A percentile compares a stretch with the other conserved stretches of the same genome.
Conservation (phyloP, 2,888 invertebrate genomes). For the Diploptera punctata region DNA sequence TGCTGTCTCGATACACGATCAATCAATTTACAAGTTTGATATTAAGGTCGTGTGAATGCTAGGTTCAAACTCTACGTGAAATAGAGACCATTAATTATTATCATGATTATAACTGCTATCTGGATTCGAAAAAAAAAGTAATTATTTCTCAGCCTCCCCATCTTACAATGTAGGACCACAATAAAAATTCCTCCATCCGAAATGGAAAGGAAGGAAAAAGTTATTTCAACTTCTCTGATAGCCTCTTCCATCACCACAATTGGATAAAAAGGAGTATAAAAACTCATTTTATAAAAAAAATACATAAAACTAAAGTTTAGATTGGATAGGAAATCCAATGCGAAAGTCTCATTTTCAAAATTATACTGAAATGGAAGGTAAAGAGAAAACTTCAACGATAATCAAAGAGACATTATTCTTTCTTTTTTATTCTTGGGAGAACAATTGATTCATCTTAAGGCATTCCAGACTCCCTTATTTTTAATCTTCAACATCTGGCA, state of each 20-base stretch:
- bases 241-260: conserved; percentile 31
- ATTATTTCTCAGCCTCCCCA: no score
- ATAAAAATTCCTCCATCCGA: background rate
- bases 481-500: background rate
- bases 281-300: conserved; percentile 24
- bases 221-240: conserved; percentile 27
- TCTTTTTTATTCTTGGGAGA: conserved; percentile 20
- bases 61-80: no score
- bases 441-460: conserved; percentile 28
- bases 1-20: no score
- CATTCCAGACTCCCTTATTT: background rate
- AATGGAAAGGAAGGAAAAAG: conserved; percentile 17
- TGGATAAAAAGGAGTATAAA: conserved; percentile 27
- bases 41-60: no score
- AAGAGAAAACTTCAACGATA: conserved; percentile 22
- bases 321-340: conserved; percentile 36
- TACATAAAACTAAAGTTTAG: conserved; percentile 36
- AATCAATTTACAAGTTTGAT: no score
- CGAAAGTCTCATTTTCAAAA: conserved; percentile 33
- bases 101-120: no score
- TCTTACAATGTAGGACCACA: background rate
- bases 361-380: conserved; percentile 21
- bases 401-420: conserved; percentile 30
- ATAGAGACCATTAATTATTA: no score
- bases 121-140: no score